Evolutionary conservation across 2,113 vertebrate genomes (phyloP), one percentile per base, ranked within the genome.

Genomic region (Caracal caracal): DNA sequence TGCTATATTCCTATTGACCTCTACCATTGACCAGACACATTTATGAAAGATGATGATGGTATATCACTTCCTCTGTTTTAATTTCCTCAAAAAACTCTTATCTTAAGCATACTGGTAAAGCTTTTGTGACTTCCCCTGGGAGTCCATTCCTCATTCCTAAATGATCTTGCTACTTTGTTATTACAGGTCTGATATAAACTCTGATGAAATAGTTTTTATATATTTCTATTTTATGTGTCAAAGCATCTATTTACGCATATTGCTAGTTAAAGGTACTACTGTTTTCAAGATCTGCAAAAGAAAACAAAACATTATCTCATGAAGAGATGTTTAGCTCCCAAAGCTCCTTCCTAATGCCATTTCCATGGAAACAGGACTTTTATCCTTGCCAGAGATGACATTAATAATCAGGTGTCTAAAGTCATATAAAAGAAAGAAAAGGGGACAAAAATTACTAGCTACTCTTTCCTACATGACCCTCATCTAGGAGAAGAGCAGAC

Each of bases 321-420:
- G 94, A 98, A 96, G 92, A 86, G 83, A 76, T 88, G 59, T 93
- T 95, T 86, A 97, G 76, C 86, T 86, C 96, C 93, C 76, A 97
- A 97, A 95, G 89, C 80, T 95, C 97, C 97, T 98, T 98, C 85
- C 89, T 96, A 92, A 84, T 83, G 95, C 51, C 65, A 98, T 98
- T 98, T 97, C 98, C 98, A 98, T 98, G 97, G 98, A 98, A 98
- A 98, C 98, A 88, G 49, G 95, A 89, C 87, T 88, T 94, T 9
- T 8, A 75, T 93, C 71, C 95, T 96, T 98, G 97, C 98, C 70
- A 73, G 87, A 96, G 79, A 98, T 97, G 96, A 97, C 98, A 98
- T 97, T 98, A 98, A 98, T 98, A 95, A 98, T 98, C 97, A 93
- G 97, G 95, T 98, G 95, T 83, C 91, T 95, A 68, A 95, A 98